Conservation (phyloP, 2,113 vertebrate genomes). For the Rhinolophus sinicus region DNA sequence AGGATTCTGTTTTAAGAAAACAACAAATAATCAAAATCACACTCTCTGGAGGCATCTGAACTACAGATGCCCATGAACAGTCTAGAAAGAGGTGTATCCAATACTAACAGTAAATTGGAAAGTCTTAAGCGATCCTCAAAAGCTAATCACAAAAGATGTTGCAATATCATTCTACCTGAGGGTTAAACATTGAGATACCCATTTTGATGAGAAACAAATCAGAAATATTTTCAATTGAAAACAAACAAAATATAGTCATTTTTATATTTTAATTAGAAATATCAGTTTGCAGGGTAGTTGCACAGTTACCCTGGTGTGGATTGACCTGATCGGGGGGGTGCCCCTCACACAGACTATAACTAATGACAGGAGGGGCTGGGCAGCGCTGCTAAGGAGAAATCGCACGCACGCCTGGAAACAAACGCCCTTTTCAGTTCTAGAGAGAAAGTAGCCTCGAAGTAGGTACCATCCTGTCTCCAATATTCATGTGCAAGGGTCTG, state of each 20-base stretch:
- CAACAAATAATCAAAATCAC: neutral
- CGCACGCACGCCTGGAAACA: neutral
- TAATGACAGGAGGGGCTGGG: fast-evolving
- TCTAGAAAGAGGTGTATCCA: neutral
- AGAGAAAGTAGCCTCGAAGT: neutral
- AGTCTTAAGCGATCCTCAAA: neutral
- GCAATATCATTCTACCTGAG: neutral
- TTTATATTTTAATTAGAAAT: neutral
- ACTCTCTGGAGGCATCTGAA: neutral
- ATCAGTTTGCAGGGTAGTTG: neutral
- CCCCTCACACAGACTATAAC: neutral
- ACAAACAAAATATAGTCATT: neutral
- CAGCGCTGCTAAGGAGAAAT: neutral
- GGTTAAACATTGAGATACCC: neutral
- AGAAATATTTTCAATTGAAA: neutral
- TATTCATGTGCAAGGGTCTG: neutral
- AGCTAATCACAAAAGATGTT: neutral
- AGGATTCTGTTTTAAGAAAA: neutral
- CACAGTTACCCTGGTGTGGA: no score
- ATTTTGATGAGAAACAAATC: neutral
- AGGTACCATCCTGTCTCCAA: neutral
- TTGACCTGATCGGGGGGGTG: neutral
- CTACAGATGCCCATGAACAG: neutral
- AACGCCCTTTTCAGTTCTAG: neutral
- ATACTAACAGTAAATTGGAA: neutral